phyloP scores from a whole-genome alignment of 1,140 invertebrate genomes.

The Zaprionus capensis region DNA sequence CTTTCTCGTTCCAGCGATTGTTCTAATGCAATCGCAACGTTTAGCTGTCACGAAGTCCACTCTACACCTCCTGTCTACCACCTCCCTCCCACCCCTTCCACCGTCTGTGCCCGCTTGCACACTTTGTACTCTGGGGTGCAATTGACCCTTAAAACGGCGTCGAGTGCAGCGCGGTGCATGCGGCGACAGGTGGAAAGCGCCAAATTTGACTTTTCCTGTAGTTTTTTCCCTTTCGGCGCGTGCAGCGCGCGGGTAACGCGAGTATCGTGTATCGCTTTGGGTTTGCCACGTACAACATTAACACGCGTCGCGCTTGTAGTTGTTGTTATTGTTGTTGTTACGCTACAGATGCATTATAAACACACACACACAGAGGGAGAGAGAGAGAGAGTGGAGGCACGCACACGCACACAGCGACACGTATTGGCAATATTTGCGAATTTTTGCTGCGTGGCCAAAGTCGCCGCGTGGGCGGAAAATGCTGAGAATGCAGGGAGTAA shows the following conservation, averaged over 20 bases:
- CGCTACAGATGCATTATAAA: conserved; percentile 42
- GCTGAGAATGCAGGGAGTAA: not conserved
- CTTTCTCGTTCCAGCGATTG: not conserved
- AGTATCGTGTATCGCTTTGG: conserved; percentile 37
- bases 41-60: conserved; percentile 16
- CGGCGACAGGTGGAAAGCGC: conserved; percentile 28
- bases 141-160: conserved; percentile 40
- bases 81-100: too few species aligned
- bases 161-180: conserved; percentile 16
- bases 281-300: conserved; percentile 51
- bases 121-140: conserved; percentile 24
- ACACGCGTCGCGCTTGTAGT: conserved; percentile 34
- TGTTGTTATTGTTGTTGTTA: conserved; percentile 25
- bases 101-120: not conserved
- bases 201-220: conserved; percentile 47
- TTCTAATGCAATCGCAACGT: conserved; percentile 14
- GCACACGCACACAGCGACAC: conserved; percentile 30
- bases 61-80: not conserved
- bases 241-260: not conserved
- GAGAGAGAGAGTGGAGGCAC: not conserved
- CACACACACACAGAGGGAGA: conserved; percentile 18
- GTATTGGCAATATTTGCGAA: conserved; percentile 51
- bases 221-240: conserved; percentile 8
- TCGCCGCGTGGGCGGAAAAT: not conserved
- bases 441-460: conserved; percentile 19